Conservation (phyloP, 2,797 vertebrate genomes). For the Lophius americanus region DNA sequence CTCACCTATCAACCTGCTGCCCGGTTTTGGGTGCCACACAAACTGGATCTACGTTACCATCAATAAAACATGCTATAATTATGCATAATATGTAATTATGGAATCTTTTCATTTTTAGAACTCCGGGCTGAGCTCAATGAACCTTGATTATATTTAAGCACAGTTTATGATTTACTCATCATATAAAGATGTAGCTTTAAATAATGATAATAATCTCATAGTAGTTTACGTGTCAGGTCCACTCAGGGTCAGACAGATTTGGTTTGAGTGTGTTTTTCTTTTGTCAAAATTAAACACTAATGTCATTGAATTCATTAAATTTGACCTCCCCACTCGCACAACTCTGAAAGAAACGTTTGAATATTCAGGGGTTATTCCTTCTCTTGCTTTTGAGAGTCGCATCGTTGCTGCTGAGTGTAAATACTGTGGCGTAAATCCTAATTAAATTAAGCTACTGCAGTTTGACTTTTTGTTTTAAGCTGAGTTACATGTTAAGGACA, state of each 20-base stretch:
- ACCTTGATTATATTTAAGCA: not conserved
- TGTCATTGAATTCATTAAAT: not conserved
- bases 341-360: not conserved
- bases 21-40: constrained; percentile 41
- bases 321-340: not conserved
- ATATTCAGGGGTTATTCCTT: not conserved
- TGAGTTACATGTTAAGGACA: not conserved
- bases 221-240: not conserved
- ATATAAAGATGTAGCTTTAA: not conserved
- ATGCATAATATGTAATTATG: not conserved
- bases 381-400: not conserved
- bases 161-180: not conserved
- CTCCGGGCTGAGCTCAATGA: not conserved
- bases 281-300: not conserved
- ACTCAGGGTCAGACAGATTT: not conserved
- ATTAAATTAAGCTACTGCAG: not conserved
- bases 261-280: not conserved
- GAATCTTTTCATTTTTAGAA: not conserved
- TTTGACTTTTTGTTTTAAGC: not conserved
- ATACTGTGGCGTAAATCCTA: not conserved
- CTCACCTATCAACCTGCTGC: constrained; percentile 28
- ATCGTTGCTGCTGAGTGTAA: not conserved
- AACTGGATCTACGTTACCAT: constrained; percentile 10
- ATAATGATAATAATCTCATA: not conserved
- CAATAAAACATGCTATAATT: not conserved